Conservation (phyloP, 2,113 vertebrate species). For the Zosterops hypoxanthus region DNA sequence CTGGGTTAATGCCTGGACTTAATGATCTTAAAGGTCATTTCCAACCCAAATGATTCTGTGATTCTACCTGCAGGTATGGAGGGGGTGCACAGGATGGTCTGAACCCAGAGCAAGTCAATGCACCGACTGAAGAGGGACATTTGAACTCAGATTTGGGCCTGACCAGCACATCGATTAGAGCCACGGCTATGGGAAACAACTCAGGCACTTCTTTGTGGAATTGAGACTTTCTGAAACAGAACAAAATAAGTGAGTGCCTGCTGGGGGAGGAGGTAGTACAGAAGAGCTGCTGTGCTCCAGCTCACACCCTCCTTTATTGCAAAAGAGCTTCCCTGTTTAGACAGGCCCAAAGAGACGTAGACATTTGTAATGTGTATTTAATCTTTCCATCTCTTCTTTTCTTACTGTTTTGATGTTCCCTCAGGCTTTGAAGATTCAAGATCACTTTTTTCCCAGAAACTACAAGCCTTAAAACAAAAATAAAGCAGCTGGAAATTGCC, state of each 20-base stretch:
- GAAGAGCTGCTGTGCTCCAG: neutral
- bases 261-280: neutral
- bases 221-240: neutral
- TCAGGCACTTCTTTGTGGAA: neutral
- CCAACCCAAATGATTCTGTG: neutral
- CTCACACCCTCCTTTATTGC: neutral
- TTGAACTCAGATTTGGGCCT: neutral
- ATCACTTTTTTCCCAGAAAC: neutral
- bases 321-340: slow-evolving; percentile 34
- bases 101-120: neutral
- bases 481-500: neutral
- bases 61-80: neutral
- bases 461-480: neutral
- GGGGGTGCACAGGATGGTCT: fast-evolving
- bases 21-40: neutral
- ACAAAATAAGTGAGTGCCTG: neutral
- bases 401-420: slow-evolving; percentile 26
- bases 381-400: slow-evolving; percentile 20
- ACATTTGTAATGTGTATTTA: slow-evolving; percentile 23
- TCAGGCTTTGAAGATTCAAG: slow-evolving; percentile 29
- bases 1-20: neutral
- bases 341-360: slow-evolving; percentile 31
- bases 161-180: neutral
- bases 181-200: neutral
- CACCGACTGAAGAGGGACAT: neutral